phyloP scores from a whole-genome alignment of 2,888 invertebrate species.

The Dryococelus australis region DNA sequence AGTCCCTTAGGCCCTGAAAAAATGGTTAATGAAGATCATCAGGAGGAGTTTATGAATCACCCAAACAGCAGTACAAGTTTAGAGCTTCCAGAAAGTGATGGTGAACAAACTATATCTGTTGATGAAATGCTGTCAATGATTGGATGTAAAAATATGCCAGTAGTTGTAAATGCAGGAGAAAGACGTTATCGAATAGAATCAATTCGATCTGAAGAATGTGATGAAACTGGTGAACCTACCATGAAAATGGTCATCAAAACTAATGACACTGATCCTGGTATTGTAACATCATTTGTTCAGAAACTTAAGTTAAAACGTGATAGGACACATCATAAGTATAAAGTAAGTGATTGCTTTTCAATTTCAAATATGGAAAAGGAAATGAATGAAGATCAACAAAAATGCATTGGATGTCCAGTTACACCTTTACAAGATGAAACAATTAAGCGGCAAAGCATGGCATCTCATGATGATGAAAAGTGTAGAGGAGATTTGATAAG shows the following conservation, averaged over 20 bases:
- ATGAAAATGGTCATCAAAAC: conserved; percentile 12
- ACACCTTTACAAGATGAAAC: conserved; percentile 46
- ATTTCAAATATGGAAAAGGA: background rate
- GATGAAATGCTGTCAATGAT: conserved; percentile 19
- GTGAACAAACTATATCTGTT: background rate
- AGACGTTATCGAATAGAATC: background rate
- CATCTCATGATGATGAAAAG: background rate
- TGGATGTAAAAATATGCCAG: conserved; percentile 19
- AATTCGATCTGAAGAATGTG: conserved; percentile 4
- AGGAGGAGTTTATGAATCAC: background rate
- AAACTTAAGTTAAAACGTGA: conserved; percentile 3
- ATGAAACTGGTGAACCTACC: background rate
- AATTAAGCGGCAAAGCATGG: background rate
- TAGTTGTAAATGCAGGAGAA: conserved; percentile 24
- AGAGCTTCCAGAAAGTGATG: background rate
- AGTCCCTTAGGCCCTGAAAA: background rate
- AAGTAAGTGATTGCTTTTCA: background rate
- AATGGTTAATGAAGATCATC: background rate
- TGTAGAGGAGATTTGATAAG: background rate
- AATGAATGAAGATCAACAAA: background rate
- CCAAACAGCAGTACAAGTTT: background rate
- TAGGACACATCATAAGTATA: background rate
- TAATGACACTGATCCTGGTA: background rate
- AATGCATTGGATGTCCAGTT: conserved; percentile 41
- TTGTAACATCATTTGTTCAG: conserved; percentile 12